Conservation (phyloP, 2,797 vertebrate species). For the Pempheris klunzingeri region DNA sequence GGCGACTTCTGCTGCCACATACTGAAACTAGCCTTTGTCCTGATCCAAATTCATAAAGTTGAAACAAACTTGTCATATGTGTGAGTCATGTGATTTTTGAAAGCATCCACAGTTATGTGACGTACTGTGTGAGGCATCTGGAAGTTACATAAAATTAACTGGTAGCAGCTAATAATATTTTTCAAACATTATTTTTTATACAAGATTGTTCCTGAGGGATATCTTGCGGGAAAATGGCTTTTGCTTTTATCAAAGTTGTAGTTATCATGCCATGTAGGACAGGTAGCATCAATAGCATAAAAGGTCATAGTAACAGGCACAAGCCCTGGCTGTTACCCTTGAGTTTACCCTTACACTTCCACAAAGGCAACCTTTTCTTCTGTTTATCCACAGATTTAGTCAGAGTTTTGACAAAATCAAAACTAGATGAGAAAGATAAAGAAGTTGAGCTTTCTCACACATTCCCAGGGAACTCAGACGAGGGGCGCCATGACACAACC, state of each 20-base stretch:
- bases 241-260: background rate
- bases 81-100: background rate
- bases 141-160: background rate
- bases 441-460: constrained; percentile 85
- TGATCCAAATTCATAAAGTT: background rate
- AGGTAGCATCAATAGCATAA: background rate
- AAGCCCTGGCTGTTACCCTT: background rate
- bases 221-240: background rate
- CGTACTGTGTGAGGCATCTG: background rate
- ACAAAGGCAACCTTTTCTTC: background rate
- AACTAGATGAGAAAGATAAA: background rate
- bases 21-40: background rate
- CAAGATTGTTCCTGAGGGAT: background rate
- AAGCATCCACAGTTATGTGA: background rate
- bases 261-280: background rate
- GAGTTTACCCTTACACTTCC: too few relatives aligned
- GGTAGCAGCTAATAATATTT: background rate
- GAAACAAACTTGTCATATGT: background rate
- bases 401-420: background rate
- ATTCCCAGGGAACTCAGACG: constrained; percentile 91
- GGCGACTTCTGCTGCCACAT: background rate
- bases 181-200: background rate
- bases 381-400: background rate
- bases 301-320: background rate
- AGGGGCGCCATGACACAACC: constrained; percentile 93